phyloP scores from a whole-genome alignment of 2,797 vertebrate genomes.

The Sebastes hubbsi region DNA sequence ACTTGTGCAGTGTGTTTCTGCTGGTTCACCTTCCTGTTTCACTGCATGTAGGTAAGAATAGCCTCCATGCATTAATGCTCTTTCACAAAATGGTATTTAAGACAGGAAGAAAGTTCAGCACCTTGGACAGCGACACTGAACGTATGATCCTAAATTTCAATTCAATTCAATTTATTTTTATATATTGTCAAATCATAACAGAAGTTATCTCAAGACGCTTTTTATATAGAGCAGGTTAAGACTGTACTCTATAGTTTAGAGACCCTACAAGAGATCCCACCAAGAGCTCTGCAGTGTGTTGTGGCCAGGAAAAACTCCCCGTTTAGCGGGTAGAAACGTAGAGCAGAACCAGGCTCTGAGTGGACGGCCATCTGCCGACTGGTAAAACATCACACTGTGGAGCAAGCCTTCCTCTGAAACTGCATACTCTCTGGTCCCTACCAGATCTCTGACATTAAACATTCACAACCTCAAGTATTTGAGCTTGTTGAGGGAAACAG shows the following conservation, averaged over 20 bases:
- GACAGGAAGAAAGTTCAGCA: background rate
- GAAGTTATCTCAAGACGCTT: too few species aligned
- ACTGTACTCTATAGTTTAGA: too few species aligned
- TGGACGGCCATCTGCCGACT: too few species aligned
- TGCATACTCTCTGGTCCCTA: background rate
- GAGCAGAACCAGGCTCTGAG: too few species aligned
- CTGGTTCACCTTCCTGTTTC: background rate
- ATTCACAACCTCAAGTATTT: background rate
- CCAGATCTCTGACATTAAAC: background rate
- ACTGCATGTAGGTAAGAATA: background rate
- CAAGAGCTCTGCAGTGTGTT: rapidly evolving
- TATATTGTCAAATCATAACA: rapidly evolving
- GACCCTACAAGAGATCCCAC: too few species aligned
- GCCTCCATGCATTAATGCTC: background rate
- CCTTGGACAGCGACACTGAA: background rate
- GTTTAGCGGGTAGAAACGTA: rapidly evolving
- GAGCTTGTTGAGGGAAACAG: background rate
- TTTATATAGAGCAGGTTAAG: too few species aligned
- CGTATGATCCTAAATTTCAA: too few species aligned
- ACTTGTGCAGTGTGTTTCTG: background rate
- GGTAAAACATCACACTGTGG: background rate
- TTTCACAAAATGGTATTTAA: background rate
- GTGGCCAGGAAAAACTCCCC: too few species aligned
- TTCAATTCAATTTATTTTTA: too few species aligned
- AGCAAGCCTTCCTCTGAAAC: background rate